Conservation (phyloP, 2,797 vertebrate genomes). For the Sparidentex hasta region DNA sequence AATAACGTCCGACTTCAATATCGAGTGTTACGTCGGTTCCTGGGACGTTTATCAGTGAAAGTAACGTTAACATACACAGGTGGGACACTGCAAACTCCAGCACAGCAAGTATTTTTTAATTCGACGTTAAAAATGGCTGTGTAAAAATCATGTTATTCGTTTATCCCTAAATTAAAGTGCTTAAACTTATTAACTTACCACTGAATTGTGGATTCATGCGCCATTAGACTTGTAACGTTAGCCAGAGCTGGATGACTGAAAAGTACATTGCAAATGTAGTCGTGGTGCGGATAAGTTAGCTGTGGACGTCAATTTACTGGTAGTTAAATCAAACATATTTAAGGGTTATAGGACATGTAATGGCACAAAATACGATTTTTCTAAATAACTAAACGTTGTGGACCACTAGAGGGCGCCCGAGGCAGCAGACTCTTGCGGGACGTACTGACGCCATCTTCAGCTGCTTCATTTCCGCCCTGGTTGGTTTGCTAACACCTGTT, state of each 20-base stretch:
- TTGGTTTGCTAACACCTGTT: conserved; percentile 5
- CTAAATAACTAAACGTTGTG: neutral
- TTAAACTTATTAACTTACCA: neutral
- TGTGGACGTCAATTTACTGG: too few relatives aligned
- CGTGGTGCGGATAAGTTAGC: too few relatives aligned
- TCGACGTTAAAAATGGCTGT: neutral
- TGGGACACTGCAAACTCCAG: too few relatives aligned
- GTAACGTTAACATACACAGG: too few relatives aligned
- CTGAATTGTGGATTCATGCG: neutral
- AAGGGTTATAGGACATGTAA: neutral
- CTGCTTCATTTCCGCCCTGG: neutral
- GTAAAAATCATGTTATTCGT: neutral
- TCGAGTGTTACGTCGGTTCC: conserved; percentile 22
- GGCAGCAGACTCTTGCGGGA: neutral
- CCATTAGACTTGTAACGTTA: neutral
- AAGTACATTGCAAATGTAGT: neutral
- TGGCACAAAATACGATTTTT: neutral
- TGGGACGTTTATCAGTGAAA: neutral
- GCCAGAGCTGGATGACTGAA: neutral
- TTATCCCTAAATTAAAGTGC: neutral
- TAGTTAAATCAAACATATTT: neutral
- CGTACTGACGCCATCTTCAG: conserved; percentile 63
- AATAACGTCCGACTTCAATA: conserved; percentile 53
- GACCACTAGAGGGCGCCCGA: conserved; percentile 15
- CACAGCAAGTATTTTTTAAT: too few relatives aligned